These are phyloP conservation scores for Phengaris arion DNA, from an alignment of 2,888 invertebrate genomes.

Conservation along the genomic window DNA sequence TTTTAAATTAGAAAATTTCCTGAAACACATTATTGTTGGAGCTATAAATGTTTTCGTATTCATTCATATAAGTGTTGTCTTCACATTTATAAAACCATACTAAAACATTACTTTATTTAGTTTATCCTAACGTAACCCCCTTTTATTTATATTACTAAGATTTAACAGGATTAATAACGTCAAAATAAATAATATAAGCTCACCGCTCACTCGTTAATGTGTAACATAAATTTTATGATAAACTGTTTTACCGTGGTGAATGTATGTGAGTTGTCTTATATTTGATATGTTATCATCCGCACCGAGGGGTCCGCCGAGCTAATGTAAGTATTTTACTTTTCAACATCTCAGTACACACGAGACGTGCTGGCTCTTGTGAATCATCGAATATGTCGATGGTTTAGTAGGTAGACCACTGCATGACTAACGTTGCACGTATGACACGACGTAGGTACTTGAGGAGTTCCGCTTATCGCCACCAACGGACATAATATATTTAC, in stretches of 20 bases:
- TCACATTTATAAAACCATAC: not conserved
- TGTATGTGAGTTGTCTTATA: constrained; percentile 46
- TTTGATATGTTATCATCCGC: constrained; percentile 53
- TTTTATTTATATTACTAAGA: not conserved
- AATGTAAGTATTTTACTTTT: constrained; percentile 73
- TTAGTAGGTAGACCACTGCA: constrained; percentile 62
- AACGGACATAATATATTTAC: constrained; percentile 39
- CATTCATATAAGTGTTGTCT: constrained; percentile 12
- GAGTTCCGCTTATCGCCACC: constrained; percentile 22
- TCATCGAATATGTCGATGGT: constrained; percentile 67
- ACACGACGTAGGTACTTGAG: constrained; percentile 35
- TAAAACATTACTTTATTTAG: constrained; percentile 13
- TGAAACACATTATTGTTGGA: constrained; percentile 9
- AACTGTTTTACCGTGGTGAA: constrained; percentile 34
- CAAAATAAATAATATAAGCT: constrained; percentile 24
- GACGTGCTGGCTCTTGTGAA: constrained; percentile 46
- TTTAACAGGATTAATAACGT: constrained; percentile 5
- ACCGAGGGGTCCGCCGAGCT: constrained; percentile 70
- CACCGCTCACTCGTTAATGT: constrained; percentile 28
- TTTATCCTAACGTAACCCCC: constrained; percentile 2
- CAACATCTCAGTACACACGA: constrained; percentile 51
- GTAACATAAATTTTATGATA: constrained; percentile 26
- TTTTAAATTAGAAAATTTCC: not conserved
- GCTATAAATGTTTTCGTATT: constrained; percentile 13
- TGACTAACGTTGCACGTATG: constrained; percentile 57